Evolutionary conservation across 1,140 invertebrate genomes (phyloP), one percentile per base, ranked within the genome.

Genomic region (Drosophila subobscura): DNA sequence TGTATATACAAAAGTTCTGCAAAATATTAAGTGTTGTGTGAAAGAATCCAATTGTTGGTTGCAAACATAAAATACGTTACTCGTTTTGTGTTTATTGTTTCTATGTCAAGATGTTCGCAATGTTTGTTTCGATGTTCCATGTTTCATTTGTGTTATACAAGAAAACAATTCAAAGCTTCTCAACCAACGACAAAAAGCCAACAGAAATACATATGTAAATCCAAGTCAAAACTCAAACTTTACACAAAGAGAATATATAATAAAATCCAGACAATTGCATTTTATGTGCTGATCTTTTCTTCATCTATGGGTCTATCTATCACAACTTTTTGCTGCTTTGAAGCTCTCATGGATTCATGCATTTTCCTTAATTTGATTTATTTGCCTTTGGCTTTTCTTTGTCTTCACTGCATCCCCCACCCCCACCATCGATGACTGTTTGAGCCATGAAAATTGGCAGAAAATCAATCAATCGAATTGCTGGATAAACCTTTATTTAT

Each of bases 21-120:
- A 63, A 84, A 75, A 63, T 79, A 75, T 84, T 83, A 59, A 77
- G 77, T 85, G 81, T 85, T 85, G 81, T 85, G 80, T 83, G 63
- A 70, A 72, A 72, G n/a, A 25, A 51, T 37, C 33, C 25, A 83
- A 71, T 84, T 71, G 79, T 83, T 85, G 25, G 10, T 84, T 84
- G 79, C 79, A 67, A 83, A 83, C 80, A 79, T 72, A 63, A 63
- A 64, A 74, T 59, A 25, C 72, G 25, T 6, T 27, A 0, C 5
- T 57, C 56, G 47, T 64, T 70, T 67, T 59, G 56, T 54, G 50
- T 65, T 74, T 71, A 74, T 71, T 55, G 67, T 83, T 83, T 80
- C 44, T 45, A 44, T 81, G 72, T 77, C 68, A 55, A 41, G 33
- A 55, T 70, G 25, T 73, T 56, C 59, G 71, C 59, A 63, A 73